Evolutionary conservation across 2,888 invertebrate species (phyloP).

Genomic region (Tenodera sinensis): DNA sequence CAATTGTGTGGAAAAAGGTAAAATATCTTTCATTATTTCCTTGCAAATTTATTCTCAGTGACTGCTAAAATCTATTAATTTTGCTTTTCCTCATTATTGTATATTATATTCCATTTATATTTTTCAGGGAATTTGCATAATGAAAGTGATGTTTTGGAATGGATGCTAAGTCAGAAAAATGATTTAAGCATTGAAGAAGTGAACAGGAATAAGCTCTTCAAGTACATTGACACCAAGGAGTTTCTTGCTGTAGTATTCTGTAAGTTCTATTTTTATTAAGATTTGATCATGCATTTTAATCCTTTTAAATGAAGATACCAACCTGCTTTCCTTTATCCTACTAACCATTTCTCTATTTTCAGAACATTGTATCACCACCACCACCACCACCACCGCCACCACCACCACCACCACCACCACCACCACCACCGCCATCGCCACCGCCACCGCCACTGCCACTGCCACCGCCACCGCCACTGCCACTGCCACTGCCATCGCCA

Average conservation of each 20-base stretch:
- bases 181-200: slow-evolving; percentile 90
- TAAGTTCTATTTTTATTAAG: slow-evolving; percentile 55
- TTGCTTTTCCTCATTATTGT: background rate
- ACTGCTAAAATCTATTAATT: background rate
- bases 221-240: slow-evolving; percentile 85
- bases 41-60: background rate
- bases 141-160: slow-evolving; percentile 79
- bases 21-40: background rate
- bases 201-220: slow-evolving; percentile 73
- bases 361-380: too few species aligned
- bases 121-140: slow-evolving; percentile 66
- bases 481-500: too few species aligned
- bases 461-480: too few species aligned
- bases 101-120: background rate
- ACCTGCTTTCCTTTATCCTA: too few species aligned
- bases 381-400: too few species aligned
- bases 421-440: too few species aligned
- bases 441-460: too few species aligned
- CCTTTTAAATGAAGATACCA: background rate
- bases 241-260: slow-evolving; percentile 90
- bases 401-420: too few species aligned
- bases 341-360: too few species aligned
- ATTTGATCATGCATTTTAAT: background rate
- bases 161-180: slow-evolving; percentile 88
- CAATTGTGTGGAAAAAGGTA: background rate